phyloP scores from a whole-genome alignment of 2,888 invertebrate genomes.

The Apamea crenata region DNA sequence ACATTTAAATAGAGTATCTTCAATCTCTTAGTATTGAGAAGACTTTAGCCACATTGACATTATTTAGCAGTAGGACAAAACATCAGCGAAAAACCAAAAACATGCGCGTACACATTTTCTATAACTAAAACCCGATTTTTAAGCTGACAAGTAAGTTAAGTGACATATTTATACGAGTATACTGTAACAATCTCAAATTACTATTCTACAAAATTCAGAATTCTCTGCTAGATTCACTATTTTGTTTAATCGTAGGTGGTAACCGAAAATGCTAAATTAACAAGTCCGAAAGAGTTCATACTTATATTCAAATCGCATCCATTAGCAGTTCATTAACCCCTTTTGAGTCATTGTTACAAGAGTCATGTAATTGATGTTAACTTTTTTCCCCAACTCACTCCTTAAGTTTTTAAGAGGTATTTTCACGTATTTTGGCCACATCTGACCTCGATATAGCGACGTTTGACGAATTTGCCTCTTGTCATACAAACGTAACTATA shows the following conservation, averaged over 20 bases:
- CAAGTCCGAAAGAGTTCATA: constrained; percentile 24
- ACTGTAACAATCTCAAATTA: not conserved
- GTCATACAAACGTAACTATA: not conserved
- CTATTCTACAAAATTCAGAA: constrained; percentile 4
- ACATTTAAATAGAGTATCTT: not conserved
- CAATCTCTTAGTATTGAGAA: not conserved
- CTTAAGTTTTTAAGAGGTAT: constrained; percentile 9
- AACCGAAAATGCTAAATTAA: constrained; percentile 18
- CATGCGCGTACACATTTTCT: not conserved
- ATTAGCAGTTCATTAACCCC: constrained; percentile 50
- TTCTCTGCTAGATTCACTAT: constrained; percentile 8
- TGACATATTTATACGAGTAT: too few relatives aligned
- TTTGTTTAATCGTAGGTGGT: not conserved
- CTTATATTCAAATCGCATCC: constrained; percentile 40
- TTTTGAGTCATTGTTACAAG: constrained; percentile 59
- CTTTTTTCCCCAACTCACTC: constrained; percentile 23
- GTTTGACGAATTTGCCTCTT: not conserved
- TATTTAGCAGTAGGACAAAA: not conserved
- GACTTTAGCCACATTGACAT: not conserved
- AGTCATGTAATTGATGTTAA: constrained; percentile 45
- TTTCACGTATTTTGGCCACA: constrained; percentile 3
- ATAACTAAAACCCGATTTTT: not conserved
- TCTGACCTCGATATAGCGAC: not conserved
- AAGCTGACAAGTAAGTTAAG: not conserved
- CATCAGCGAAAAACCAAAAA: not conserved